Percentiles rank a stretch among this genome's conserved stretches.
phyloP scores from a whole-genome alignment of 2,113 vertebrate species.

The Setophaga kirtlandii region DNA sequence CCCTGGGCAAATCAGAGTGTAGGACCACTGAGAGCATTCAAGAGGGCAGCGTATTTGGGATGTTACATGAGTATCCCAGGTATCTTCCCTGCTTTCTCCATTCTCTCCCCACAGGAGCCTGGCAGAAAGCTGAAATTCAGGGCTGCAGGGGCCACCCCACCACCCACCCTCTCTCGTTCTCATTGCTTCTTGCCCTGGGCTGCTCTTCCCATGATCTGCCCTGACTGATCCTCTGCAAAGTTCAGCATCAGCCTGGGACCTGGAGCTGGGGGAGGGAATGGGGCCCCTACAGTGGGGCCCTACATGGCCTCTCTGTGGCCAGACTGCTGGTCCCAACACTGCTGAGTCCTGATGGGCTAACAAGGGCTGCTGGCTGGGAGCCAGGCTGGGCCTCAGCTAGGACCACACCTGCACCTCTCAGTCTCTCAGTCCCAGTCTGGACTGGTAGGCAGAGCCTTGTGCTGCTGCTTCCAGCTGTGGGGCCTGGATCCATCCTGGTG shows the following conservation, averaged over 20 bases:
- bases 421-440: neutral
- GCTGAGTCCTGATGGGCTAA: neutral
- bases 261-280: fast-evolving
- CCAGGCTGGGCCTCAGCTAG: neutral
- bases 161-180: neutral
- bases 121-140: neutral
- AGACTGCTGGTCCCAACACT: neutral
- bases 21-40: neutral
- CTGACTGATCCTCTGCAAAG: neutral
- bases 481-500: neutral
- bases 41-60: neutral
- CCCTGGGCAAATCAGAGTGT: neutral
- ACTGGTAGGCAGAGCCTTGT: neutral
- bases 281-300: too few relatives aligned
- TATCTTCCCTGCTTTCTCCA: neutral
- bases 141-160: neutral
- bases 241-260: neutral
- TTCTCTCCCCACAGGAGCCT: neutral
- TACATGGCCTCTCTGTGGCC: neutral
- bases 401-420: neutral
- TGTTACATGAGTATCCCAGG: neutral
- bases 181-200: neutral
- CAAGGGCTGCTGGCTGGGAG: neutral
- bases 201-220: neutral
- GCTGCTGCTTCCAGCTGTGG: fast-evolving